Conservation (phyloP, 2,888 invertebrate species). For the Tetanocera ferruginea region DNA sequence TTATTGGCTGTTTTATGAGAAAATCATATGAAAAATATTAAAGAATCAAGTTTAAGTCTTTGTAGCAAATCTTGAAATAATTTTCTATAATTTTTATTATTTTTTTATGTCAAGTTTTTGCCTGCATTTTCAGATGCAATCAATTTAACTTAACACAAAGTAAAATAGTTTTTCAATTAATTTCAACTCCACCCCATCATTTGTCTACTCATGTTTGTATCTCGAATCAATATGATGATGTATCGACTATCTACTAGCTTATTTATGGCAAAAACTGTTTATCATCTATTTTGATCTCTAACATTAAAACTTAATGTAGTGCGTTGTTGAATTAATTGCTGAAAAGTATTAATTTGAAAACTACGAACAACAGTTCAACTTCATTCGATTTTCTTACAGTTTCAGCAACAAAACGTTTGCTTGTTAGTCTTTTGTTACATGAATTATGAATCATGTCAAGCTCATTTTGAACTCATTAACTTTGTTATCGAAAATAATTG, state of each 20-base stretch:
- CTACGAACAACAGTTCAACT: background rate
- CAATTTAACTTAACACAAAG: background rate
- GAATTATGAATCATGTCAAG: too few species aligned
- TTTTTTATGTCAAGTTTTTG: background rate
- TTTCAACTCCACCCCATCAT: conserved; percentile 7
- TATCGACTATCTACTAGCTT: background rate
- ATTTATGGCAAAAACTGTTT: conserved; percentile 21
- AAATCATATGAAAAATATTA: too few species aligned
- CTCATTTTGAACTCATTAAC: too few species aligned
- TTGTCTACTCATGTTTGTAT: conserved; percentile 1
- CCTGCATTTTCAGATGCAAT: background rate
- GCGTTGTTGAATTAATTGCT: conserved; percentile 17
- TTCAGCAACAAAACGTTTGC: too few species aligned
- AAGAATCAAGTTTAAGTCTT: too few species aligned
- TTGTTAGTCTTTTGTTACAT: too few species aligned
- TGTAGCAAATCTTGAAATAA: background rate
- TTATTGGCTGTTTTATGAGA: too few species aligned
- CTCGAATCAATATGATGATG: background rate
- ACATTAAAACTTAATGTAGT: conserved; percentile 22
- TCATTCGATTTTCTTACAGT: background rate
- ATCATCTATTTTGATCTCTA: conserved; percentile 4
- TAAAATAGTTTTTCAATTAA: conserved; percentile 27
- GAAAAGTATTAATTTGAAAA: background rate
- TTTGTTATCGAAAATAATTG: too few species aligned
- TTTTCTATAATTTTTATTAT: background rate